These are phyloP conservation scores for Sander lucioperca DNA, from an alignment of 2,113 vertebrate genomes.

Conservation along the genomic window DNA sequence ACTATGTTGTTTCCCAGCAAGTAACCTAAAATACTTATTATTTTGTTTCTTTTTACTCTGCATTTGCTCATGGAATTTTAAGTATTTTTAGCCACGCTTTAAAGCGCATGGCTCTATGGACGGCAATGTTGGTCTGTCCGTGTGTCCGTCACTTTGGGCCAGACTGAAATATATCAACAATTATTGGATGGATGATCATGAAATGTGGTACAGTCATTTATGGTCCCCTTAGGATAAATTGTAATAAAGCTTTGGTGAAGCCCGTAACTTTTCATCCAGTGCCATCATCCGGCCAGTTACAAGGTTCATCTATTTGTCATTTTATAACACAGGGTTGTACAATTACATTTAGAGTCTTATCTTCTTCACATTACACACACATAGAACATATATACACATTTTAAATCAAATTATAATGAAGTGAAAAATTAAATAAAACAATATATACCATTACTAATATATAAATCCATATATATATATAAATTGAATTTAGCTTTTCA, in stretches of 20 bases:
- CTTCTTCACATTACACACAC: neutral
- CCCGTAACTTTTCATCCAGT: neutral
- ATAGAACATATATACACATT: neutral
- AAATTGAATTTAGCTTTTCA: too few species aligned
- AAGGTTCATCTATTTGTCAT: neutral
- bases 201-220: too few species aligned
- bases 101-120: too few species aligned
- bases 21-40: neutral
- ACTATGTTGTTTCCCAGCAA: slow-evolving; percentile 1
- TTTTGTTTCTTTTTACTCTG: too few species aligned
- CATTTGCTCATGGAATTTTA: neutral
- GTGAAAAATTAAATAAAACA: neutral
- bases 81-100: neutral
- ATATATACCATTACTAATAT: neutral
- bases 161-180: too few species aligned
- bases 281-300: too few species aligned
- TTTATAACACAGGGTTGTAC: neutral
- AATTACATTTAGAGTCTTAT: neutral
- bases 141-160: too few species aligned
- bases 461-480: neutral
- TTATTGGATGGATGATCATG: too few species aligned
- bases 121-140: too few species aligned
- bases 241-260: too few species aligned
- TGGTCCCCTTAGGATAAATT: too few species aligned
- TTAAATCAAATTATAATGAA: neutral